A percentile compares a stretch with the other conserved stretches of the same genome.
Conservation (phyloP, 2,888 invertebrate species). For the Tipula lateralis region DNA sequence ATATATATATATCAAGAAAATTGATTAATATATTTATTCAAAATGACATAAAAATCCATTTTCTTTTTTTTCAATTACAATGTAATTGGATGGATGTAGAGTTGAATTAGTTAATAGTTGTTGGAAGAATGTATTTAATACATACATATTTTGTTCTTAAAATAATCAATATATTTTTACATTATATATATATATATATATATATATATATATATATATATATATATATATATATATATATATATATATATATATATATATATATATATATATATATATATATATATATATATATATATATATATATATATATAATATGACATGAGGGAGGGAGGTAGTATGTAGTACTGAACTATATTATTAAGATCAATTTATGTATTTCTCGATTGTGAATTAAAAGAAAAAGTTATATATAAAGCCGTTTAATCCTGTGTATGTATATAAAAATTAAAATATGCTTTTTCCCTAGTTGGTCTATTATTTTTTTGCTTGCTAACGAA, state of each 20-base stretch:
- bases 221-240: background rate
- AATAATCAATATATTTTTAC: constrained; percentile 7
- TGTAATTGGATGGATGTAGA: constrained; percentile 24
- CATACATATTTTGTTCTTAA: background rate
- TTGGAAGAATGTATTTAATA: background rate
- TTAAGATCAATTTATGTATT: constrained; percentile 11
- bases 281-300: background rate
- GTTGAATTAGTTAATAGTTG: constrained; percentile 19
- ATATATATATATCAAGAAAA: background rate
- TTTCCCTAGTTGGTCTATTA: background rate
- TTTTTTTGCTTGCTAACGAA: background rate
- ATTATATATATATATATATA: background rate
- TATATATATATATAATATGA: background rate
- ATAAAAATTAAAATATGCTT: background rate
- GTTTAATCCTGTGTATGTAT: background rate
- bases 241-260: background rate
- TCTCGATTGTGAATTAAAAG: background rate
- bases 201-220: background rate
- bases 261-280: background rate
- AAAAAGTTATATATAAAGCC: background rate
- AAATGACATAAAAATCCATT: constrained; percentile 24
- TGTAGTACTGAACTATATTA: background rate
- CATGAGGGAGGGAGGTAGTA: background rate
- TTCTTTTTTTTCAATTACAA: constrained; percentile 14
- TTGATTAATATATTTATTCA: constrained; percentile 24